Evolutionary conservation across 2,888 invertebrate genomes (phyloP).

Genomic region (Caenorhabditis wallacei): DNA sequence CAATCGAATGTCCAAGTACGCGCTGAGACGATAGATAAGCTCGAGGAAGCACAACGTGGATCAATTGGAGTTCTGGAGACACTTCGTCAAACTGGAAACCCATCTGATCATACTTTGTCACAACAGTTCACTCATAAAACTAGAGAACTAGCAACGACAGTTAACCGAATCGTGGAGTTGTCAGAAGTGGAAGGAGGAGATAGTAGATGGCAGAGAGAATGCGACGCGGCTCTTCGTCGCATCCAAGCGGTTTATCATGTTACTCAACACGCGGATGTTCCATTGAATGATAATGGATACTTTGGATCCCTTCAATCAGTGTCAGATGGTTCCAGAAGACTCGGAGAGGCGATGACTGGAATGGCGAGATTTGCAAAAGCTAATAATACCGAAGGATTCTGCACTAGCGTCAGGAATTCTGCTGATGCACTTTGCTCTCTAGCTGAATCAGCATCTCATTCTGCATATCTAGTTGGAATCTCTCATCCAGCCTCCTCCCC

Average conservation of each 20-base stretch:
- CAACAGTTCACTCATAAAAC: slow-evolving; percentile 74
- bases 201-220: slow-evolving; percentile 96
- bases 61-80: slow-evolving; percentile 72
- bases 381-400: slow-evolving; percentile 91
- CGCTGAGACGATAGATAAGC: slow-evolving; percentile 48
- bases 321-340: slow-evolving; percentile 90
- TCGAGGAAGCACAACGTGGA: slow-evolving; percentile 73
- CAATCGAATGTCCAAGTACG: slow-evolving; percentile 39
- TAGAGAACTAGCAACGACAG: slow-evolving; percentile 83
- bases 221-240: slow-evolving; percentile 94
- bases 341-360: slow-evolving; percentile 90
- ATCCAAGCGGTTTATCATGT: slow-evolving; percentile 92
- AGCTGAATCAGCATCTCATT: slow-evolving; percentile 93
- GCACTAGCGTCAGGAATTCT: slow-evolving; percentile 87
- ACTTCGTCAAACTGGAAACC: slow-evolving; percentile 65
- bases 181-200: slow-evolving; percentile 92
- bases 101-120: slow-evolving; percentile 67
- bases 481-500: slow-evolving; percentile 91
- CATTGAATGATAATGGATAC: slow-evolving; percentile 89
- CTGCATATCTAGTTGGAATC: slow-evolving; percentile 95
- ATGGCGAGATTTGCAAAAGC: slow-evolving; percentile 94
- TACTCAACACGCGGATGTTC: slow-evolving; percentile 91
- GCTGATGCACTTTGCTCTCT: slow-evolving; percentile 93
- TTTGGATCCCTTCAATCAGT: slow-evolving; percentile 84
- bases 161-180: slow-evolving; percentile 92